Evolutionary conservation across 92 coral and sea anemone genomes (phyloP).

Genomic region (Blastomussa wellsi): DNA sequence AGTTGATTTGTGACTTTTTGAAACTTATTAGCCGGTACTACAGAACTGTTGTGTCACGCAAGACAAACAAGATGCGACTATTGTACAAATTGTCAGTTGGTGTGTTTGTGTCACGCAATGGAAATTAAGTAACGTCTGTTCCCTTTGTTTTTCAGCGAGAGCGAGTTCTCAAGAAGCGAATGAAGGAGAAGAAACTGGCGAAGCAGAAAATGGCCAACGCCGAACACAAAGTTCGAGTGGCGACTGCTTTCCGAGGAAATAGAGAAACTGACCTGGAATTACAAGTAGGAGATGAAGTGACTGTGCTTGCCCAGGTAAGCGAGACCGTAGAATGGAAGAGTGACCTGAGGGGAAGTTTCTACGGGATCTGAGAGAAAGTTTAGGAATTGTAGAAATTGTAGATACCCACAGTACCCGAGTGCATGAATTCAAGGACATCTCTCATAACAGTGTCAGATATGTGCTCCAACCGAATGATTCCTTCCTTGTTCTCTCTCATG

Average conservation of each 20-base stretch:
- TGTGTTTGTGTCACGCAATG: neutral
- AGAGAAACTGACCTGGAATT: constrained; percentile 68
- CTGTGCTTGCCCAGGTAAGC: constrained; percentile 63
- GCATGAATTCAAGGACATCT: neutral
- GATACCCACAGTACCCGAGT: too few species aligned
- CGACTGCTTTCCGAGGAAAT: constrained; percentile 73
- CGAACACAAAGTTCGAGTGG: constrained; percentile 78
- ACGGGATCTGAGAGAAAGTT: too few species aligned
- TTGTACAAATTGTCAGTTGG: too few species aligned
- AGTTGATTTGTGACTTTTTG: too few species aligned
- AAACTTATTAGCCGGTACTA: too few species aligned
- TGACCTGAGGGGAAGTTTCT: too few species aligned
- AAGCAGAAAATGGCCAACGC: constrained; percentile 62
- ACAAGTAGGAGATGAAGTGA: constrained; percentile 85
- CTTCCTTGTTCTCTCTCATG: neutral
- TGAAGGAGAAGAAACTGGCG: constrained; percentile 79
- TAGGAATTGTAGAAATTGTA: too few species aligned
- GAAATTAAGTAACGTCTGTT: neutral
- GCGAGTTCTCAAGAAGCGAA: constrained; percentile 75
- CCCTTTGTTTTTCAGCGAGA: constrained; percentile 60
- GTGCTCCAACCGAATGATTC: neutral
- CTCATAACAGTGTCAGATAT: neutral
- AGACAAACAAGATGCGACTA: neutral
- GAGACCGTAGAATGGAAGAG: neutral
- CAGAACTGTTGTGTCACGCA: neutral